phyloP scores from a whole-genome alignment of 2,888 invertebrate genomes.

The Phortica magna region DNA sequence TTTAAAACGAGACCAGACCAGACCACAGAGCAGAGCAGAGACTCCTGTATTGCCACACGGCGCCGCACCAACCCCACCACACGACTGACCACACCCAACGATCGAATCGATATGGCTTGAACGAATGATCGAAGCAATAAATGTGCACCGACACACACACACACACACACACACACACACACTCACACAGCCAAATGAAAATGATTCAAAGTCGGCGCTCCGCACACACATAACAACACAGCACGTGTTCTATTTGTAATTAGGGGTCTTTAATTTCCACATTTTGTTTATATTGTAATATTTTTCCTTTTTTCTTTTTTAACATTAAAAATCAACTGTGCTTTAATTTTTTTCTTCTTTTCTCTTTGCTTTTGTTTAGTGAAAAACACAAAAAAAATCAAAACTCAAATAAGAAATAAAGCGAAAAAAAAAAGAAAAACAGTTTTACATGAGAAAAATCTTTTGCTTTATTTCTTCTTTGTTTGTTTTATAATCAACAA shows the following conservation, averaged over 20 bases:
- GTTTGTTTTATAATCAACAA: neutral
- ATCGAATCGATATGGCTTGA: neutral
- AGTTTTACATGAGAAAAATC: neutral
- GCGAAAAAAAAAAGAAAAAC: neutral
- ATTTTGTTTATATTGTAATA: constrained; percentile 35
- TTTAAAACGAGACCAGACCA: neutral
- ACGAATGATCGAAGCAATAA: neutral
- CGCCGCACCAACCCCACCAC: neutral
- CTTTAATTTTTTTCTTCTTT: neutral
- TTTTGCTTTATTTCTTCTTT: neutral
- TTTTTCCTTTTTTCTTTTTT: neutral
- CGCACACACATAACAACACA: constrained; percentile 7
- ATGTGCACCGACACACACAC: constrained; percentile 24
- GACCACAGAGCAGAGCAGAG: constrained; percentile 17
- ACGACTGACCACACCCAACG: neutral
- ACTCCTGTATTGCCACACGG: neutral
- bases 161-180: too few species aligned
- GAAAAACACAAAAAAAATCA: too few species aligned
- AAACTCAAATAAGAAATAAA: constrained; percentile 13
- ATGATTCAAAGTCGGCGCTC: neutral
- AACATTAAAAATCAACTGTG: neutral
- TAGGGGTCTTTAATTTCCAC: constrained; percentile 38
- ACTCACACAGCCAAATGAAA: neutral
- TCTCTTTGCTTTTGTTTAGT: neutral
- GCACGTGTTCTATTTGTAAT: constrained; percentile 43